phyloP scores from a whole-genome alignment of 1,140 invertebrate genomes.

The Oncopodura yosiiana region DNA sequence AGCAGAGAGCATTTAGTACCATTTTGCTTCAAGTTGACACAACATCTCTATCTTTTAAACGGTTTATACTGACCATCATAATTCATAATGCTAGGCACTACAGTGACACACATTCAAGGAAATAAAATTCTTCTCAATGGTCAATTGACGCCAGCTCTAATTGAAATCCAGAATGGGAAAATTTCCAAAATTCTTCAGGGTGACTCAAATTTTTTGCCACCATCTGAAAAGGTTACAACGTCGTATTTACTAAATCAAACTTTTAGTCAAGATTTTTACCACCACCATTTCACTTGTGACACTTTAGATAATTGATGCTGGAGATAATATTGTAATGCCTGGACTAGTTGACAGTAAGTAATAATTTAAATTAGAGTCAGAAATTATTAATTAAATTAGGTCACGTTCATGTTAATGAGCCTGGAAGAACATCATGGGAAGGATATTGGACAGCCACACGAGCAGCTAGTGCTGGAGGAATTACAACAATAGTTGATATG shows the following conservation, averaged over 20 bases:
- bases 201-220: not conserved
- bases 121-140: conserved; percentile 26
- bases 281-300: too few species aligned
- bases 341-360: conserved; percentile 79
- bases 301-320: conserved; percentile 50
- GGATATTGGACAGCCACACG: conserved; percentile 57
- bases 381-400: too few species aligned
- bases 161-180: conserved; percentile 31
- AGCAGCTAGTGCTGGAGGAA: conserved; percentile 60
- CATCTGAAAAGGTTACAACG: not conserved
- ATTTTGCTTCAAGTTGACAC: too few species aligned
- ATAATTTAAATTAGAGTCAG: too few species aligned
- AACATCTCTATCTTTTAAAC: too few species aligned
- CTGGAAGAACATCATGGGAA: conserved; percentile 63
- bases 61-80: conserved; percentile 51
- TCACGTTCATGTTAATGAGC: conserved; percentile 80
- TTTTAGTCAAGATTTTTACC: too few species aligned
- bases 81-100: conserved; percentile 54
- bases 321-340: conserved; percentile 55
- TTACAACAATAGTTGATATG: conserved; percentile 64
- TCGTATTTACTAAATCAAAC: not conserved
- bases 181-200: conserved; percentile 20
- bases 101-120: conserved; percentile 45
- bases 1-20: too few species aligned
- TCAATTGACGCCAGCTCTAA: conserved; percentile 18